These are phyloP conservation scores for Alectura lathami DNA, from an alignment of 2,113 vertebrate species.

Conservation along the genomic window DNA sequence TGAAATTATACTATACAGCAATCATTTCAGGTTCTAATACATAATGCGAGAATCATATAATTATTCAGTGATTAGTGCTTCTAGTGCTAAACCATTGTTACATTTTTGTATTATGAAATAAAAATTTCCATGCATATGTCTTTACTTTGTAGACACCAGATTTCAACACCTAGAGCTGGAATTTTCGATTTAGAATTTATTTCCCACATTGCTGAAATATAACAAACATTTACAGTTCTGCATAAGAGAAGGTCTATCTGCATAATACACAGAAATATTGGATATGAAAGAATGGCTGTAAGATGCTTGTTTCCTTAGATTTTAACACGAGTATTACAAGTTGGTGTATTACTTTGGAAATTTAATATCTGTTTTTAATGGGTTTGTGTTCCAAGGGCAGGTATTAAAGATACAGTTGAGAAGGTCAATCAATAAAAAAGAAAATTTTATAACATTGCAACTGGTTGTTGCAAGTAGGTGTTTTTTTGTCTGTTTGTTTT, in stretches of 20 bases:
- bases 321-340: neutral
- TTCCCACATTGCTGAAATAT: neutral
- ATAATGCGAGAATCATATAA: neutral
- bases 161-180: neutral
- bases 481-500: no score
- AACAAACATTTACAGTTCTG: neutral
- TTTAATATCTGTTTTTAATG: neutral
- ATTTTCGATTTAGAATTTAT: neutral
- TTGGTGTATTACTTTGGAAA: neutral
- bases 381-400: neutral
- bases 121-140: neutral
- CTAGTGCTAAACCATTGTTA: no score
- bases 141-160: neutral
- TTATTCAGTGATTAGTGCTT: neutral
- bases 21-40: rapidly evolving
- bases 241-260: neutral
- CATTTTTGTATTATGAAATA: neutral
- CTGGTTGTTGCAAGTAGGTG: neutral
- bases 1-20: neutral
- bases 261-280: neutral
- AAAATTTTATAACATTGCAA: neutral
- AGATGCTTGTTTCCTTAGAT: neutral
- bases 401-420: neutral
- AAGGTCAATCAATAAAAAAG: neutral
- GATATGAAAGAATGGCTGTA: neutral